Evolutionary conservation across 2,888 invertebrate species (phyloP).

Genomic region (Nephrotoma guestfalica): DNA sequence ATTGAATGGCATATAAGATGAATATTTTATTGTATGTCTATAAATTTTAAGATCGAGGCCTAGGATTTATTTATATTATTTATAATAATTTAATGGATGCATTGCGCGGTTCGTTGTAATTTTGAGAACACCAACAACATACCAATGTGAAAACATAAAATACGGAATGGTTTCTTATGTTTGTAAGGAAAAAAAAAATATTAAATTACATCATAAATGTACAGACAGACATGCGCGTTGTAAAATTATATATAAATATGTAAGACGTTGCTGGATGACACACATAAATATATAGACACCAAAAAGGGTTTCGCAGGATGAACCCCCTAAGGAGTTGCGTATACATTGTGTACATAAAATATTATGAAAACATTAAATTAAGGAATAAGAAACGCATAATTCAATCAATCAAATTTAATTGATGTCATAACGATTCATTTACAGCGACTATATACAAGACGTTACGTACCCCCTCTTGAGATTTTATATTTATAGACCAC

Average conservation of each 20-base stretch:
- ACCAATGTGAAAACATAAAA: neutral
- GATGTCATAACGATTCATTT: neutral
- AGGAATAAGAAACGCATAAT: neutral
- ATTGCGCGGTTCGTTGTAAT: neutral
- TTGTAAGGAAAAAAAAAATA: neutral
- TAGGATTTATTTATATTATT: neutral
- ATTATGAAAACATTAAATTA: neutral
- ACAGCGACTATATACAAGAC: neutral
- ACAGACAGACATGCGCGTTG: neutral
- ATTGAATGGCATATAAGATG: too few relatives aligned
- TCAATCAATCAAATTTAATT: neutral
- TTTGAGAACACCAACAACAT: neutral
- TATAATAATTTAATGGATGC: neutral
- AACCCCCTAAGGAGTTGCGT: neutral
- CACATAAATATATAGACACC: neutral
- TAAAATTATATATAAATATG: neutral
- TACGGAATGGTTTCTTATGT: neutral
- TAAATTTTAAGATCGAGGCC: neutral
- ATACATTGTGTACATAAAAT: neutral
- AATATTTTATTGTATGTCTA: neutral
- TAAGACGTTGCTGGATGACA: neutral
- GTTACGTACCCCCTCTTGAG: neutral
- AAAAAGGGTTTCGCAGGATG: neutral
- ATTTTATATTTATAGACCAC: neutral
- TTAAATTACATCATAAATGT: neutral